A percentile compares a stretch with the other conserved stretches of the same genome.
Evolutionary conservation across 2,113 vertebrate genomes (phyloP).

Genomic region (Mystacornis crossleyi): DNA sequence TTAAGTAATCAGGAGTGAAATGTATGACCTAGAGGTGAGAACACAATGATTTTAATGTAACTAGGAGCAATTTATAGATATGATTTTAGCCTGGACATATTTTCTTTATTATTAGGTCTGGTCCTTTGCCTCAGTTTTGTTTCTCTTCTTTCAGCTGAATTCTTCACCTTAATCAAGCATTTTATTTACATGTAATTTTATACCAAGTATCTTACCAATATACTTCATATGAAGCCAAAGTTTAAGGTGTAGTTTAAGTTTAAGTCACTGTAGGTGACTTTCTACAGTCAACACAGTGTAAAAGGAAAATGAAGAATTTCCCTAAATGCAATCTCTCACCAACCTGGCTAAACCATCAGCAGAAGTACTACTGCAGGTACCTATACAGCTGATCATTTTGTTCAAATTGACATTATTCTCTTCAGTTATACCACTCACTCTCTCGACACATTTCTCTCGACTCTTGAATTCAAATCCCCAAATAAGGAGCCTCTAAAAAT

Average conservation of each 20-base stretch:
- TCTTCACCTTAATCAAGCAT: not conserved
- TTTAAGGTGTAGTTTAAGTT: not conserved
- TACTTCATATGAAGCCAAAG: not conserved
- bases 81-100: not conserved
- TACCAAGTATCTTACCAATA: not conserved
- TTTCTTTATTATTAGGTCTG: not conserved
- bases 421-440: not conserved
- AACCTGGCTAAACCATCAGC: not conserved
- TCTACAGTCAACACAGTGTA: not conserved
- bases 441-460: not conserved
- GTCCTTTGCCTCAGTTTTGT: not conserved
- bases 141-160: not conserved
- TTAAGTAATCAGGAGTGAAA: not conserved
- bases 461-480: not conserved
- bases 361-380: not conserved
- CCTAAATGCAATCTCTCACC: not conserved
- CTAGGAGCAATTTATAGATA: not conserved
- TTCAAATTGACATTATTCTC: not conserved
- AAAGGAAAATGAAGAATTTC: not conserved
- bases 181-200: not conserved
- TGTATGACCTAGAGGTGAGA: not conserved
- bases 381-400: not conserved
- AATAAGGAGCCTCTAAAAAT: not conserved
- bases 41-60: not conserved
- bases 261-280: too few species aligned